Conservation (phyloP, 2,113 vertebrate genomes). For the Coturnix japonica region DNA sequence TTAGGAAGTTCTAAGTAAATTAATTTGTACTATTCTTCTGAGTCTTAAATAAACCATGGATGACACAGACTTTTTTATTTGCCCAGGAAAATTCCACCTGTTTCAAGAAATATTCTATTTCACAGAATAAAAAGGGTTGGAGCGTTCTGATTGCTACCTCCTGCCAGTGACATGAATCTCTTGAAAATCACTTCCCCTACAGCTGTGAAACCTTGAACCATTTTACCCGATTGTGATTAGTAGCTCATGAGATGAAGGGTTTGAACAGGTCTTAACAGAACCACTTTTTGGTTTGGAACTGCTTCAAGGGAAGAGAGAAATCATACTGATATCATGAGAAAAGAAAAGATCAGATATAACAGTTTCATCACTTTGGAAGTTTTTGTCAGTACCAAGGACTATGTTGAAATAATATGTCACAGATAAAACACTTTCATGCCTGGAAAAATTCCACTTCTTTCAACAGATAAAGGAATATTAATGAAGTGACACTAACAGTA, state of each 20-base stretch:
- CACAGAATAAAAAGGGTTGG: not conserved
- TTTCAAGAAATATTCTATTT: not conserved
- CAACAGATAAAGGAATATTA: not conserved
- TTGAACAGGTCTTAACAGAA: not conserved
- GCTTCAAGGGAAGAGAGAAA: accelerated
- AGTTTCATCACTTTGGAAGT: not conserved
- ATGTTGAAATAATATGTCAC: accelerated
- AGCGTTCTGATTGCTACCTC: not conserved
- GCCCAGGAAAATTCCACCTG: not conserved
- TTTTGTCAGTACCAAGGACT: not conserved
- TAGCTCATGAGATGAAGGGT: not conserved
- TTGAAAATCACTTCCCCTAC: not conserved
- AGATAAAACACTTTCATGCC: not conserved
- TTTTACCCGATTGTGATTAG: not conserved
- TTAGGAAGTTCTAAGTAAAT: no score
- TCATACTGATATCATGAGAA: not conserved
- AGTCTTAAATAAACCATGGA: not conserved
- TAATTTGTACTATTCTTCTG: no score
- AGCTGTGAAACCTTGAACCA: not conserved
- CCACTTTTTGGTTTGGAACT: not conserved
- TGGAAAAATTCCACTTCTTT: not conserved
- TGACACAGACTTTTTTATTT: not conserved
- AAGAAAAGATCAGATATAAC: not conserved
- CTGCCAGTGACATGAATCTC: not conserved
- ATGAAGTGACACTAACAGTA: not conserved